Base-by-base conservation (phyloP, 1,140 invertebrate species). In the Drosophila triauraria region DNA sequence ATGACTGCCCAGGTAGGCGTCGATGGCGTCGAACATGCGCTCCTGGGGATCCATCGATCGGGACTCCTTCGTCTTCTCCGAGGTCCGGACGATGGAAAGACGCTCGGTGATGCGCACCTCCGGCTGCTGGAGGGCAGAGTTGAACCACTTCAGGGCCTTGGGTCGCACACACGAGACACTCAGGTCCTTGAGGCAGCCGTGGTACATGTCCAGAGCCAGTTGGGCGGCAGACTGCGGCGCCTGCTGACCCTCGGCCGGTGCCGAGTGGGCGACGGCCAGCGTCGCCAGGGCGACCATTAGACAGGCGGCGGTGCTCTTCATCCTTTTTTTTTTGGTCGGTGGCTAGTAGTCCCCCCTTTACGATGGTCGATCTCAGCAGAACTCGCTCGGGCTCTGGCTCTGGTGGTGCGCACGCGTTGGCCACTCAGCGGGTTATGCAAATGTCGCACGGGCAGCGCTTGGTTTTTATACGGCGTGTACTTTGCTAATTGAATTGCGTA, bases 61-160 rank as follows among this genome's bases (percentile, higher is more conserved):
- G 1, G 43, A 68, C 35, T 68, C 64, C 46, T 68, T 62, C 35
- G 43, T 32, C 58, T 93, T 86, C 40, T 93, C 91, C n/a, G 92
- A 93, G 10, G 95, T 95, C 72, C 94, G 96, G 4, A 97, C 94
- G 43, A 97, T 94, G 4, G 95, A 93, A 44, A 97, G 93, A 76
- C 97, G 95, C 5, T 96, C 94, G 2, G 96, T 97, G 48, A 97
- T 94, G 17, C 94, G 94, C 63, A 97, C 95, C 80, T 95, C 95
- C 38, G 96, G 95, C 77, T 96, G 94, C 67, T 95, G 94, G 27
- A 94, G 93, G 4, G 95, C 95, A 25, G 94, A 93, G 69, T 94
- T 95, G 44, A 97, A 94, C 94, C 96, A 97, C 50, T 95, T 93
- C 68, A 97, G 90, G 15, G 96, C 94, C 92, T 96, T 96, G 10